These are phyloP conservation scores for Crotalus helleri DNA, from an alignment of 2,113 vertebrate species.

Conservation along the genomic window DNA sequence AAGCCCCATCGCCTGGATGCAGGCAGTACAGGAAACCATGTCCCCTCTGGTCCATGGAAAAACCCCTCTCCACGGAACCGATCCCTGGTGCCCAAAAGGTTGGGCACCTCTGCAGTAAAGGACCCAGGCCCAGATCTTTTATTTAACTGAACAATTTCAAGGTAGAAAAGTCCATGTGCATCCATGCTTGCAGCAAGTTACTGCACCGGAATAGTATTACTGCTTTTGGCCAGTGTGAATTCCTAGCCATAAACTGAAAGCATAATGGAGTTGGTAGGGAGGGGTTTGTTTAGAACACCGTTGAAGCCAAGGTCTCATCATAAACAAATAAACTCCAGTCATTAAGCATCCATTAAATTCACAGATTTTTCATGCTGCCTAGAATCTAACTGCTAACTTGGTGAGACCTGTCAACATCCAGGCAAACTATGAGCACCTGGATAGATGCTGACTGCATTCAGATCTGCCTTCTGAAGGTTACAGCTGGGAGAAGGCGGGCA, in stretches of 20 bases:
- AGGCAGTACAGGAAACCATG: too few relatives aligned
- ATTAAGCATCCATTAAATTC: slow-evolving; percentile 48
- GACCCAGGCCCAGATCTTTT: background rate
- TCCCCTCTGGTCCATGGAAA: too few relatives aligned
- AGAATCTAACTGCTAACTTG: slow-evolving; percentile 31
- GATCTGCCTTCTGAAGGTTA: slow-evolving; percentile 40
- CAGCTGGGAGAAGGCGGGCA: slow-evolving; percentile 42
- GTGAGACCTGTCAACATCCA: slow-evolving; percentile 43
- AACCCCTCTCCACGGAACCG: too few relatives aligned
- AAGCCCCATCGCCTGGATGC: too few relatives aligned
- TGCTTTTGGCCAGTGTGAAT: background rate
- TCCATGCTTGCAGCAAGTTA: background rate
- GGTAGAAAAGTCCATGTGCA: background rate
- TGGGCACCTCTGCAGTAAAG: background rate
- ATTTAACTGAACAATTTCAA: background rate
- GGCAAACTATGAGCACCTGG: slow-evolving; percentile 28
- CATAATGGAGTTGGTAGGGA: background rate
- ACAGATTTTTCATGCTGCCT: slow-evolving; percentile 36
- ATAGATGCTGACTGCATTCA: slow-evolving; percentile 27
- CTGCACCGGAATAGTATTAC: background rate
- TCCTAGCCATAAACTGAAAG: background rate
- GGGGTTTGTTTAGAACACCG: background rate
- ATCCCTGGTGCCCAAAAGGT: too few relatives aligned
- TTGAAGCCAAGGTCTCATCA: slow-evolving; percentile 18
- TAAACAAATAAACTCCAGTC: slow-evolving; percentile 36